Evolutionary conservation across 2,888 invertebrate species (phyloP).

Genomic region (Galerucella calmariensis): DNA sequence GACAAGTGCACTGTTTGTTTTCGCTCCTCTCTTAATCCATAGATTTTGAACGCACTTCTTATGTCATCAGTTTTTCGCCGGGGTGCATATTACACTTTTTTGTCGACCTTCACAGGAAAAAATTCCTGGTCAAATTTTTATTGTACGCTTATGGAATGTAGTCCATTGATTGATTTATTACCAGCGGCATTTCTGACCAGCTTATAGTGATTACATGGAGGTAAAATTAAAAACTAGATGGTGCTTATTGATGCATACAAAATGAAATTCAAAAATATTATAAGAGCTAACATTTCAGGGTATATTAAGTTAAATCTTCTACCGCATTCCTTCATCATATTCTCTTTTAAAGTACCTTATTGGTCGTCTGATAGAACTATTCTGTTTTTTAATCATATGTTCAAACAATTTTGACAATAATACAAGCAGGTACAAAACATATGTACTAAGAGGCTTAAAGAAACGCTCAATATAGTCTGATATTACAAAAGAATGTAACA

Average conservation of each 20-base stretch:
- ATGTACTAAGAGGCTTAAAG: constrained; percentile 8
- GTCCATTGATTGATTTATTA: background rate
- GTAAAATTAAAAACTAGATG: background rate
- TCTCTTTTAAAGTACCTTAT: background rate
- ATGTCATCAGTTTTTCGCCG: too few relatives aligned
- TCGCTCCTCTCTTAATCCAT: too few relatives aligned
- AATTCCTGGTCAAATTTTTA: too few relatives aligned
- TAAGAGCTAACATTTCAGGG: too few relatives aligned
- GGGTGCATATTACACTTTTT: too few relatives aligned
- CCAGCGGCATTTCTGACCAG: background rate
- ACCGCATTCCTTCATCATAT: too few relatives aligned
- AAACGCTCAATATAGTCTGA: constrained; percentile 2
- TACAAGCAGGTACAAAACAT: constrained; percentile 1
- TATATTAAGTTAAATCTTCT: too few relatives aligned
- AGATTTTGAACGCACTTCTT: too few relatives aligned
- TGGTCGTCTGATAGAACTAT: background rate
- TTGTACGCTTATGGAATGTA: too few relatives aligned
- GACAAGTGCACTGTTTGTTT: too few relatives aligned
- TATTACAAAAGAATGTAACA: constrained; percentile 5
- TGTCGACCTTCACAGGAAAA: too few relatives aligned
- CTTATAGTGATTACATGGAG: background rate
- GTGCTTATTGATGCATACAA: background rate
- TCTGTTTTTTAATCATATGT: constrained; percentile 3
- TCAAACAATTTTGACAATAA: background rate
- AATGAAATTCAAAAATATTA: background rate